These are phyloP conservation scores for Oceanites oceanicus DNA, from an alignment of 2,113 vertebrate species.

Conservation along the genomic window DNA sequence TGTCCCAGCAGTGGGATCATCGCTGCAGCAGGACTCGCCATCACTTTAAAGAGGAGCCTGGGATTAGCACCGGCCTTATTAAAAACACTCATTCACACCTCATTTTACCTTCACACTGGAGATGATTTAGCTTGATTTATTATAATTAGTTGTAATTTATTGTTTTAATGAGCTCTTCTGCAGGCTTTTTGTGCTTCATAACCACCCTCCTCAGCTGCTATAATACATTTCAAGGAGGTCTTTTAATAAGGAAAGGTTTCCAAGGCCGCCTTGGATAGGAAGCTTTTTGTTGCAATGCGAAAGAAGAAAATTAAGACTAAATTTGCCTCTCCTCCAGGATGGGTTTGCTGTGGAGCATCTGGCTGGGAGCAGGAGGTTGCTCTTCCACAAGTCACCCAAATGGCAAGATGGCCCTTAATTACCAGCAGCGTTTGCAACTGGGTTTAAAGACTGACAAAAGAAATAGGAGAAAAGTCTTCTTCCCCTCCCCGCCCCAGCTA, in stretches of 20 bases:
- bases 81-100: slow-evolving; percentile 50
- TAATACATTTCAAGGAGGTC: neutral
- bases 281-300: neutral
- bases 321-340: neutral
- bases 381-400: neutral
- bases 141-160: slow-evolving; percentile 68
- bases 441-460: neutral
- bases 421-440: neutral
- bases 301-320: neutral
- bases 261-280: neutral
- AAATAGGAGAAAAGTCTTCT: neutral
- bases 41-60: neutral
- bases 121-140: slow-evolving; percentile 61
- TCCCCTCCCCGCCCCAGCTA: neutral
- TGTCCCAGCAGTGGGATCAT: neutral
- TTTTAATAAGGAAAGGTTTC: slow-evolving; percentile 7
- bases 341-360: neutral
- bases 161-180: slow-evolving; percentile 67
- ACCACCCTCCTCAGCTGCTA: neutral
- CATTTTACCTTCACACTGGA: slow-evolving; percentile 42
- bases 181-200: slow-evolving; percentile 52
- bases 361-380: neutral
- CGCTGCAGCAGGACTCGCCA: neutral
- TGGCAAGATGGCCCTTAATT: neutral
- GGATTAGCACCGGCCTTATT: slow-evolving; percentile 21